Base-by-base conservation (phyloP, 1,140 invertebrate genomes). In the Caenorhabditis latens region DNA sequence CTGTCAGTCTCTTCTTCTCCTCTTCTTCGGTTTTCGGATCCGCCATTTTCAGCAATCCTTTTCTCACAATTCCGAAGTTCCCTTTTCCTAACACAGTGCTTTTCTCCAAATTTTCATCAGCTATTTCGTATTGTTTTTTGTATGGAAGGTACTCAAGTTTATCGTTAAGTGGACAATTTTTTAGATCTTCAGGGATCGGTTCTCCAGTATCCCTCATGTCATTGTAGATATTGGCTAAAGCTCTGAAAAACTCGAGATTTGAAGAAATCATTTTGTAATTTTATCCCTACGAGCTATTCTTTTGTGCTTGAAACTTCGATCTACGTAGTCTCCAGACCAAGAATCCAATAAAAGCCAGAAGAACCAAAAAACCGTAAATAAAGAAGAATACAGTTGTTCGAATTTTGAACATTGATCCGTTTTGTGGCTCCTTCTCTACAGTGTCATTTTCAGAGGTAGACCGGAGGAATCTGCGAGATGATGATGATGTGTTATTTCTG, bases 301-400 rank as follows among this genome's bases (percentile, higher is more conserved):
- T 43, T 19, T 19, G 13, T 8, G 40, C 40, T 71, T 71, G 14
- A 71, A n/a, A 8, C 24, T 71, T 71, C 7, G 65, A 71, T 43
- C 65, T 8, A 16, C 65, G 65, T 4, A 71, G 42, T 71, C 65
- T 43, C 65, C 65, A 71, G 8, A 71, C 65, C 6, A 71, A 8
- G 8, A 71, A 71, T 43, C 40, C 65, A 71, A 71, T 71, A 14
- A 71, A 71, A 16, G 40, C 65, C 9, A 71, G 19, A 16, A 71
- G 42, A 43, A 71, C 65, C 8, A 71, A 16, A 46, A 71, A 46
- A 5, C 65, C 65, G n/a, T 71, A 71, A 46, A 71, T 46, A 19
- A 71, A 43, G 42, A 71, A 71, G 42, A 71, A 71, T n/a, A 71
- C 65, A n/a, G 42, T 43, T 43, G 65, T 46, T 46, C 65, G 40